These are phyloP conservation scores for Perithous albicinctus DNA, from an alignment of 2,888 invertebrate species.

Conservation along the genomic window DNA sequence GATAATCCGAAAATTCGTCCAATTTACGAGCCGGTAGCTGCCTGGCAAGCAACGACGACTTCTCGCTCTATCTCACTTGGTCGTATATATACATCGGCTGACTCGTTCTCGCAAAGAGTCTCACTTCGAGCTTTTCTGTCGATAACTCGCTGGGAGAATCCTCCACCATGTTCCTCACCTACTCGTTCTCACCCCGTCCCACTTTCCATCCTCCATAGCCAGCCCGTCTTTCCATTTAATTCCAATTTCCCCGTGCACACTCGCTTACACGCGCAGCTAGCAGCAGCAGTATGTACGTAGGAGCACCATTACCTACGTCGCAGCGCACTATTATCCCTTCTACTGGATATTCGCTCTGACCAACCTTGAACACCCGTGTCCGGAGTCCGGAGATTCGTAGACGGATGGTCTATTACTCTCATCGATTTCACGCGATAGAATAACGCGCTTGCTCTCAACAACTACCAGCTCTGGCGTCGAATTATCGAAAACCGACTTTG, in stretches of 20 bases:
- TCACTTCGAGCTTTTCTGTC: conserved; percentile 37
- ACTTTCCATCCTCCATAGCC: conserved; percentile 4
- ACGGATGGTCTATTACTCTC: conserved; percentile 37
- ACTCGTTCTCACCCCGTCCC: conserved; percentile 7
- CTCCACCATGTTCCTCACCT: conserved; percentile 24
- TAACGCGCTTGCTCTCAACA: neutral
- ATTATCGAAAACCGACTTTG: conserved; percentile 21
- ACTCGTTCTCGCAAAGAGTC: conserved; percentile 6
- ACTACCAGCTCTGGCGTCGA: neutral
- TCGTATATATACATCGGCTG: neutral
- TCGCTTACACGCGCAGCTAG: neutral
- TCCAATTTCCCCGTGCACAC: conserved; percentile 25
- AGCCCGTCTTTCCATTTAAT: conserved; percentile 36
- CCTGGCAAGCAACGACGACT: conserved; percentile 13
- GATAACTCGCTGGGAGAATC: conserved; percentile 33
- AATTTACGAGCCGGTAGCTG: conserved; percentile 18
- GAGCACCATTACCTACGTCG: conserved; percentile 6
- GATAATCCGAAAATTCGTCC: conserved; percentile 42
- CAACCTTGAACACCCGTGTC: conserved; percentile 29
- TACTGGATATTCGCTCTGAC: conserved; percentile 1
- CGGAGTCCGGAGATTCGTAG: conserved; percentile 35
- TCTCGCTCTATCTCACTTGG: conserved; percentile 11
- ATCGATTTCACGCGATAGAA: conserved; percentile 19
- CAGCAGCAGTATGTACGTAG: conserved; percentile 14
- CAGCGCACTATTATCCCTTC: conserved; percentile 37